These are phyloP conservation scores for Nomada ruficornis DNA, from an alignment of 2,888 invertebrate genomes.

Conservation along the genomic window DNA sequence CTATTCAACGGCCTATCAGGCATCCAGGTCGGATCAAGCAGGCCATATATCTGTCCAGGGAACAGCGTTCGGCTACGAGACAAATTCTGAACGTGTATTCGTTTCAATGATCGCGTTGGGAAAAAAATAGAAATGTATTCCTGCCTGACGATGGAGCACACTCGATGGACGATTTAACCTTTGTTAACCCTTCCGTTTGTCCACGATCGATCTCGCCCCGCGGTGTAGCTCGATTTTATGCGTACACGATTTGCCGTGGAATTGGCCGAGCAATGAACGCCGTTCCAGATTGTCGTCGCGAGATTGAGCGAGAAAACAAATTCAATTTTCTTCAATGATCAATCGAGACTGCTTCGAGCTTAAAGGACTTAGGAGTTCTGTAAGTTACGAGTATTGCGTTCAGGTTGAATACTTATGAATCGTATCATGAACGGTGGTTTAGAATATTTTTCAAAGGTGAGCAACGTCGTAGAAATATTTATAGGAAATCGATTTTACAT, in stretches of 20 bases:
- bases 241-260: not conserved
- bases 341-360: no score
- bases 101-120: not conserved
- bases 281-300: not conserved
- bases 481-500: no score
- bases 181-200: constrained; percentile 9
- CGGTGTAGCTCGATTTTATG: not conserved
- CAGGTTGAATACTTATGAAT: no score
- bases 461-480: no score
- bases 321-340: not conserved
- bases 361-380: not conserved
- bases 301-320: not conserved
- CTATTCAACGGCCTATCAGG: constrained; percentile 7
- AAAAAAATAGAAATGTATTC: constrained; percentile 1
- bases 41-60: constrained; percentile 5
- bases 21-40: constrained; percentile 6
- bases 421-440: no score
- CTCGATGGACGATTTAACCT: constrained; percentile 10
- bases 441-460: no score
- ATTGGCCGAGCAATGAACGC: not conserved
- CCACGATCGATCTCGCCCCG: not conserved
- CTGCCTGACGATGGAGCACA: not conserved
- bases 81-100: constrained; percentile 21
- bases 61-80: constrained; percentile 11
- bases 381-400: no score